Percentiles rank a stretch among this genome's conserved stretches.
Evolutionary conservation across 2,888 invertebrate species (phyloP).

Genomic region (Cerastoderma edule): DNA sequence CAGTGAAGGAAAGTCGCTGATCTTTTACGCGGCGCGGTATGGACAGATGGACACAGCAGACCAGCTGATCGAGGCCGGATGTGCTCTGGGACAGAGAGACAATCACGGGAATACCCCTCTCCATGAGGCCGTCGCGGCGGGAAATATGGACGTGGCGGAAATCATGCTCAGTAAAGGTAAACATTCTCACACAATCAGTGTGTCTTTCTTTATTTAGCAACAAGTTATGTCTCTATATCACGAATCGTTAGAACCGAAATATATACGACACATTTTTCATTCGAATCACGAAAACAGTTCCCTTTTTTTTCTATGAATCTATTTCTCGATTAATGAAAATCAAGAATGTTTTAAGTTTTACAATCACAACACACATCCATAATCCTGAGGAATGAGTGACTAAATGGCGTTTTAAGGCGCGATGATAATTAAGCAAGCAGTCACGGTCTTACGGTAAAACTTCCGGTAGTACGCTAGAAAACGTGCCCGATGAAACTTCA

Average conservation of each 20-base stretch:
- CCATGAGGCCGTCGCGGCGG: constrained; percentile 60
- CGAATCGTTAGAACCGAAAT: not conserved
- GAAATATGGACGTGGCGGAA: constrained; percentile 56
- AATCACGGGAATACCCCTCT: constrained; percentile 55
- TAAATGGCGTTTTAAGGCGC: no score
- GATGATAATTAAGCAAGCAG: no score
- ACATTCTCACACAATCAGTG: not conserved
- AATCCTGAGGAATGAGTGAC: no score
- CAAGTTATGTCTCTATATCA: not conserved
- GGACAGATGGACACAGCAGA: constrained; percentile 59
- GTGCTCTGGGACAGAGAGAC: constrained; percentile 54
- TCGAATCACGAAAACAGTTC: no score
- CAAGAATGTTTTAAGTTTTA: no score
- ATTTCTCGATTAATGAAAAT: no score
- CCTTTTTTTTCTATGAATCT: no score
- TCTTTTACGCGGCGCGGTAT: constrained; percentile 63
- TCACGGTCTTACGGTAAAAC: no score
- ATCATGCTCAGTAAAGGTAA: constrained; percentile 61
- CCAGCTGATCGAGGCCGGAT: constrained; percentile 58
- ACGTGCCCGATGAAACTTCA: no score
- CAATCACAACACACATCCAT: no score
- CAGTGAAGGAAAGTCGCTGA: constrained; percentile 53
- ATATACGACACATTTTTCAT: no score
- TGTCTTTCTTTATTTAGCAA: not conserved
- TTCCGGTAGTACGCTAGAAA: no score